These are phyloP conservation scores for Lophotriccus pileatus DNA, from an alignment of 2,797 vertebrate genomes.

Conservation along the genomic window DNA sequence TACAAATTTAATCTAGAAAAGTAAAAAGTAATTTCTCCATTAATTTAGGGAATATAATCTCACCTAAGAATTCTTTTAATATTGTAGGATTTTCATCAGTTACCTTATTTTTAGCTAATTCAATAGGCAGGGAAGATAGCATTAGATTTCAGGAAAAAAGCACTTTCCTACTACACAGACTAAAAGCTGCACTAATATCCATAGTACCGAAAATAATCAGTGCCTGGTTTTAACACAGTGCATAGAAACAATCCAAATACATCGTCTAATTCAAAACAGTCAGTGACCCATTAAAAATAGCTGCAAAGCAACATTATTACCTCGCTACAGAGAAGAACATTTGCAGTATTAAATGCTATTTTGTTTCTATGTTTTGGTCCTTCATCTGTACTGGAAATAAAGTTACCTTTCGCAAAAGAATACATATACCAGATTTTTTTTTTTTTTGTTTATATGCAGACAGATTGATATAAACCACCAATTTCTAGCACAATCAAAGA, in stretches of 20 bases:
- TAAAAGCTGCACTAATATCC: not conserved
- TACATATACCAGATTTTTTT: not conserved
- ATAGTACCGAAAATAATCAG: not conserved
- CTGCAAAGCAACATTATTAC: not conserved
- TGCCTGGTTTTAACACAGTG: not conserved
- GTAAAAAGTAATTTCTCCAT: not conserved
- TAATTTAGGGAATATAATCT: not conserved
- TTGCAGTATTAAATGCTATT: not conserved
- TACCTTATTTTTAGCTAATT: not conserved
- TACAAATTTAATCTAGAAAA: constrained; percentile 12
- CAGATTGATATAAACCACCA: not conserved
- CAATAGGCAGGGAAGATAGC: not conserved
- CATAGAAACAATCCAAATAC: not conserved
- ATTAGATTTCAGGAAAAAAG: not conserved
- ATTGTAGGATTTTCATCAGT: not conserved
- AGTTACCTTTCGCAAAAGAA: not conserved
- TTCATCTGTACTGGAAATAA: not conserved
- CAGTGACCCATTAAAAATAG: not conserved
- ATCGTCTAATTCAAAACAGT: not conserved
- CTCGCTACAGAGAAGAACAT: not conserved
- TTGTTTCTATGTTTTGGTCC: not conserved
- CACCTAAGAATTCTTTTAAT: constrained; percentile 15
- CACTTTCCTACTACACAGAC: not conserved
- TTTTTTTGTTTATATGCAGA: not conserved
- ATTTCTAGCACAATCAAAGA: not conserved